These are phyloP conservation scores for Fragum fragum DNA, from an alignment of 2,888 invertebrate species.

Conservation along the genomic window DNA sequence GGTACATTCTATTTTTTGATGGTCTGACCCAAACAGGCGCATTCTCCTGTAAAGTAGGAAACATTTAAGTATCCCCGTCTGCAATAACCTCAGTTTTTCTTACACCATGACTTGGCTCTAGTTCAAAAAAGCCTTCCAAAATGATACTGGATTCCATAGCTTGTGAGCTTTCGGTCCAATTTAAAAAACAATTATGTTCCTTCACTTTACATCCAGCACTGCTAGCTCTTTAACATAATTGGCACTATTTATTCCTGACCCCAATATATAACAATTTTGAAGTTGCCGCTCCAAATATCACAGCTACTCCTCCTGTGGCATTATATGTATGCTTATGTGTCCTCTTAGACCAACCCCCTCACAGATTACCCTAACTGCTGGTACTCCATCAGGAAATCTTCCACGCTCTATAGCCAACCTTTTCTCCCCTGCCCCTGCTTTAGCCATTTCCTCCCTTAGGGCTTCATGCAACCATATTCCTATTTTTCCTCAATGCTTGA, in stretches of 20 bases:
- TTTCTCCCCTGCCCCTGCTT: constrained; percentile 45
- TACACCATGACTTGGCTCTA: constrained; percentile 41
- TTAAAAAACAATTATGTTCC: constrained; percentile 52
- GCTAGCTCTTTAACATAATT: constrained; percentile 40
- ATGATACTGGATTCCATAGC: constrained; percentile 59
- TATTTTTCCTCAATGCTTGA: constrained; percentile 32
- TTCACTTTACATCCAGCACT: constrained; percentile 2
- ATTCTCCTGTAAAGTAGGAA: constrained; percentile 15
- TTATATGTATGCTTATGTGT: constrained; percentile 53
- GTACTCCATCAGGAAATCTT: constrained; percentile 41
- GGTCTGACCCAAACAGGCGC: constrained; percentile 45
- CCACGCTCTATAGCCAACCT: constrained; percentile 27
- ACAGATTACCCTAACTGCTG: constrained; percentile 43
- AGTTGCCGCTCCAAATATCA: constrained; percentile 39
- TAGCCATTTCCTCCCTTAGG: constrained; percentile 29
- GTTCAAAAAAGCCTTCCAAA: constrained; percentile 52
- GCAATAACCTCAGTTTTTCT: constrained; percentile 47
- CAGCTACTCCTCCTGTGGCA: constrained; percentile 48
- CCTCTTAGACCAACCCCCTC: constrained; percentile 53
- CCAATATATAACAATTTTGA: constrained; percentile 40
- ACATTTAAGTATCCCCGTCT: constrained; percentile 59
- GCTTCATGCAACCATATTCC: constrained; percentile 35
- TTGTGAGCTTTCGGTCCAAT: constrained; percentile 52
- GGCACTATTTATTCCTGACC: constrained; percentile 41
- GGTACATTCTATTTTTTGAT: constrained; percentile 38